A percentile compares a stretch with the other conserved stretches of the same genome.
Conservation (phyloP, 1,140 invertebrate genomes). For the Anastrepha obliqua region DNA sequence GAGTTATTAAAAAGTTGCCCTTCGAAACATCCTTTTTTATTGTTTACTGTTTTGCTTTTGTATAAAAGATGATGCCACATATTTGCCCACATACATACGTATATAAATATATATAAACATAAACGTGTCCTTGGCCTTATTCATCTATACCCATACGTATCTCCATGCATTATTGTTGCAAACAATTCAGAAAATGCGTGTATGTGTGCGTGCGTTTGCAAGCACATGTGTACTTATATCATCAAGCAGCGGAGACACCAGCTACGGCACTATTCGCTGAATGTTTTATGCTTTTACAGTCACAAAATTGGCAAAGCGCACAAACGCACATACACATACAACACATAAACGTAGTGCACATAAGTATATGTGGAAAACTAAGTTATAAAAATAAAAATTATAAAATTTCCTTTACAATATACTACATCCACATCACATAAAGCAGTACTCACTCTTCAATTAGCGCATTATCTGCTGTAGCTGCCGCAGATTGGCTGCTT, state of each 20-base stretch:
- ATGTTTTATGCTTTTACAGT: background rate
- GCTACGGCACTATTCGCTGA: background rate
- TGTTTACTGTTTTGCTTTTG: too few species aligned
- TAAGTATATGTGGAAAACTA: background rate
- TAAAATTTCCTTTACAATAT: too few species aligned
- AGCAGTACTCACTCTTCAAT: conserved; percentile 80
- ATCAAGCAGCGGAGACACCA: background rate
- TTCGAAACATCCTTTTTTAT: too few species aligned
- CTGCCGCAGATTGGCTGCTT: conserved; percentile 62
- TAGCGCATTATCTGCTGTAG: conserved; percentile 68
- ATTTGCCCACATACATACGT: background rate
- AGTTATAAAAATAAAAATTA: background rate
- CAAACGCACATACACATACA: background rate
- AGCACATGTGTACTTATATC: background rate
- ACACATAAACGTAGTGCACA: background rate
- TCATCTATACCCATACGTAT: background rate
- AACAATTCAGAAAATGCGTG: background rate
- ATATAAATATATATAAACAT: background rate
- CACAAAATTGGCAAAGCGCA: background rate
- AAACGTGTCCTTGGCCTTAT: background rate
- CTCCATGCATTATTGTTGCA: background rate
- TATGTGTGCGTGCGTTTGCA: background rate
- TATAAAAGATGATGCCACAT: background rate
- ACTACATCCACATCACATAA: background rate
- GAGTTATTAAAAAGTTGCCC: too few species aligned